Conservation (phyloP, 2,113 vertebrate genomes). For the Hippopotamus amphibius region DNA sequence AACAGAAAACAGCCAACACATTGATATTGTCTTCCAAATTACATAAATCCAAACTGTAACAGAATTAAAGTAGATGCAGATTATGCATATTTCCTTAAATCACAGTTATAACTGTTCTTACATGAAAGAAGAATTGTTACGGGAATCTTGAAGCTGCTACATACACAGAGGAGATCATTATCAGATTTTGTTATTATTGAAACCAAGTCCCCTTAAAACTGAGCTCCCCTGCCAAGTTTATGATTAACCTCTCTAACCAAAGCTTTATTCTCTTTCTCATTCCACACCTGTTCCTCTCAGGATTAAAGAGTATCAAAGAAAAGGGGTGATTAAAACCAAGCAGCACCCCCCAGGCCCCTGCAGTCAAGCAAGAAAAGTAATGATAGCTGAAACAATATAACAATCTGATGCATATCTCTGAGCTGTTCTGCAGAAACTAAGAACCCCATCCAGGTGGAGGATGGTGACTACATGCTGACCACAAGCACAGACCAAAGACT, state of each 20-base stretch:
- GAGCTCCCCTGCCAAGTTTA: not conserved
- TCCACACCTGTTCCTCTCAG: not conserved
- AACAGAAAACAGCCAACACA: not conserved
- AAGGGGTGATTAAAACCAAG: not conserved
- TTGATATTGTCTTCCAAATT: not conserved
- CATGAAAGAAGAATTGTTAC: not conserved
- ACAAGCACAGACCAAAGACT: not conserved
- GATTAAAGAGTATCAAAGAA: not conserved
- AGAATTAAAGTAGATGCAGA: not conserved
- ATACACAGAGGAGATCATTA: not conserved
- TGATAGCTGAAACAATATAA: not conserved
- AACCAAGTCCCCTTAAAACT: not conserved
- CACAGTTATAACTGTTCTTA: not conserved
- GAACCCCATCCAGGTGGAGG: not conserved
- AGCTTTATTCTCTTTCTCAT: not conserved
- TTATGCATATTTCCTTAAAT: not conserved
- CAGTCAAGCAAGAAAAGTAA: not conserved
- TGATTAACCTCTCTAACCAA: not conserved
- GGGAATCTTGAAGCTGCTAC: not conserved
- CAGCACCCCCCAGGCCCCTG: not conserved
- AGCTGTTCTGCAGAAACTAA: not conserved
- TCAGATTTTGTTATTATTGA: not conserved
- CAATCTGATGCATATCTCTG: not conserved
- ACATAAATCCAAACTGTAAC: not conserved
- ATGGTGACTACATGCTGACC: not conserved